Conservation (phyloP, 2,113 vertebrate species). For the Brienomyrus longianalis region DNA sequence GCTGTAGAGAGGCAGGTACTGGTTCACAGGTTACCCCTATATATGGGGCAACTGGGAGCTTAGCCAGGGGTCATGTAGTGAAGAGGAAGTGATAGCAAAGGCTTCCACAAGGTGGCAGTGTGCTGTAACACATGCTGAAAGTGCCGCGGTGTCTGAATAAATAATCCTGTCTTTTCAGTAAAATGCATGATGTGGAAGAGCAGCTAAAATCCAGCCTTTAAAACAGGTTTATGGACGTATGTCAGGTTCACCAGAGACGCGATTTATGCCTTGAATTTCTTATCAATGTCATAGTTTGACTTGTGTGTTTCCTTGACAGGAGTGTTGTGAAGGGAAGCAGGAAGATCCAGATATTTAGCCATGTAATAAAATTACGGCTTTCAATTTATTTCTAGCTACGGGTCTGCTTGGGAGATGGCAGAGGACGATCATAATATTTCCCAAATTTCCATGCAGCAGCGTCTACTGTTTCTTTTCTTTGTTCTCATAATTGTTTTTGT, state of each 20-base stretch:
- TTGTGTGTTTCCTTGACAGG: constrained; percentile 53
- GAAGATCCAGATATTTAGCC: constrained; percentile 81
- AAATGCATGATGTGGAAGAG: too few species aligned
- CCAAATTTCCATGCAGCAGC: constrained; percentile 58
- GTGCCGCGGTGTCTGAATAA: not conserved
- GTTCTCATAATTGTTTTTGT: too few species aligned
- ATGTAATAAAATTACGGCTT: too few species aligned
- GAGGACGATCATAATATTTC: constrained; percentile 91
- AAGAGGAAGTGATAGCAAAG: not conserved
- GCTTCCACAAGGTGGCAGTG: constrained; percentile 6
- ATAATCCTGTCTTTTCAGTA: not conserved
- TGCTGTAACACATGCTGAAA: not conserved
- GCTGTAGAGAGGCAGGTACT: too few species aligned
- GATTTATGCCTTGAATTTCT: not conserved
- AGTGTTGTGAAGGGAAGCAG: constrained; percentile 89
- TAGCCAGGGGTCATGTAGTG: not conserved
- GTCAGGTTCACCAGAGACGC: not conserved
- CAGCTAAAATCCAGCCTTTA: too few species aligned
- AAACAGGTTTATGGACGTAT: too few species aligned
- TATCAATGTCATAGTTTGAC: not conserved
- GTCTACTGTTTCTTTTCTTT: too few species aligned
- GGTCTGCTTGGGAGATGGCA: too few species aligned
- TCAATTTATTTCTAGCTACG: too few species aligned
- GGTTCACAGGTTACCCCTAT: too few species aligned
- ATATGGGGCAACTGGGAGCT: not conserved